phyloP scores from a whole-genome alignment of 2,113 vertebrate species.

The Cyrtonyx montezumae region DNA sequence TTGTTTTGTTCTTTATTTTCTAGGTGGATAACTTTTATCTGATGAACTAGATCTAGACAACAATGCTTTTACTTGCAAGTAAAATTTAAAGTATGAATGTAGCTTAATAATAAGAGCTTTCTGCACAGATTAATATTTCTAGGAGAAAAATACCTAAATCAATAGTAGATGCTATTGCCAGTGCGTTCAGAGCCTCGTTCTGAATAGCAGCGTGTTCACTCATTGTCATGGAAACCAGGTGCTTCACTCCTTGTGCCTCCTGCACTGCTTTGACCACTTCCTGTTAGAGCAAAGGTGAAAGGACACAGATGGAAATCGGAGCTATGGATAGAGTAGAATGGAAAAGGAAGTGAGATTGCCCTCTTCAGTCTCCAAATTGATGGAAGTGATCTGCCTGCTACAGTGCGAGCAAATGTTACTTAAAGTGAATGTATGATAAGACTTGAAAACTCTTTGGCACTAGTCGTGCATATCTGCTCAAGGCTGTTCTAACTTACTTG shows the following conservation, averaged over 20 bases:
- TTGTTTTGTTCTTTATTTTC: not conserved
- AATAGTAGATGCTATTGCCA: slow-evolving; percentile 86
- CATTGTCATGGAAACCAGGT: slow-evolving; percentile 88
- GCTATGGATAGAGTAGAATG: not conserved
- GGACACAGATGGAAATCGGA: not conserved
- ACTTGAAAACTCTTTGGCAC: not conserved
- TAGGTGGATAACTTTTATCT: not conserved
- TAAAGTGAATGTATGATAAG: not conserved
- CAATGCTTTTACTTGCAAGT: rapidly evolving
- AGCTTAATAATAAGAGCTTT: not conserved
- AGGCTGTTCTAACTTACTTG: not conserved
- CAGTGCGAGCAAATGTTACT: not conserved
- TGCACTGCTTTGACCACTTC: slow-evolving; percentile 86
- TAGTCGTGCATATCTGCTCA: not conserved
- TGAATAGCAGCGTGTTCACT: slow-evolving; percentile 87
- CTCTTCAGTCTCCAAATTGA: not conserved
- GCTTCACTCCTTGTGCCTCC: slow-evolving; percentile 83
- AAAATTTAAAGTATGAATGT: not conserved
- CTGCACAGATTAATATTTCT: not conserved
- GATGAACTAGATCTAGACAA: not conserved
- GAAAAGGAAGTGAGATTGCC: not conserved
- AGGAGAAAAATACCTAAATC: slow-evolving; percentile 78
- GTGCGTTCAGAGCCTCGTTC: slow-evolving; percentile 87
- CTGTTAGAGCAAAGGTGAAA: slow-evolving; percentile 69
- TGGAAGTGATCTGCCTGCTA: not conserved